Conservation (phyloP, 2,888 invertebrate species). For the Homarus gammarus region DNA sequence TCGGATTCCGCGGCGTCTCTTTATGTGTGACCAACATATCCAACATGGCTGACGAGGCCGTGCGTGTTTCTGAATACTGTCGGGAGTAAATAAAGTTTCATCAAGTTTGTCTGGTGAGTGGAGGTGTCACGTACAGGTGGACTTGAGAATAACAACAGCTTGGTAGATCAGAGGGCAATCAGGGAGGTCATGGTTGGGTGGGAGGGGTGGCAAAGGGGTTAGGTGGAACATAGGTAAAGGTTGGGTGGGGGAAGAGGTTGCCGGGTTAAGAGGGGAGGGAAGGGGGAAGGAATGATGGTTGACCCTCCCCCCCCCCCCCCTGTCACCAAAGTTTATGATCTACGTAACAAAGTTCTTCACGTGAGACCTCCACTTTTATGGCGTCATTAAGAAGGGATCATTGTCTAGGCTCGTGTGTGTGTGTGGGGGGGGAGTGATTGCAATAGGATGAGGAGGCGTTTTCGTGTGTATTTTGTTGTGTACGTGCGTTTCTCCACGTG, state of each 20-base stretch:
- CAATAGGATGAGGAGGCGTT: background rate
- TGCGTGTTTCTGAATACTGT: no score
- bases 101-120: no score
- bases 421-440: no score
- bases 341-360: background rate
- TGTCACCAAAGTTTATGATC: background rate
- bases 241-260: background rate
- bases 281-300: background rate
- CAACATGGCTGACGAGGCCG: no score
- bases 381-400: background rate
- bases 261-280: background rate
- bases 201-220: background rate
- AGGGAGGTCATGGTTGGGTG: no score
- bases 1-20: no score
- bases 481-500: no score
- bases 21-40: no score
- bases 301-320: no score
- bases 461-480: conserved; percentile 16
- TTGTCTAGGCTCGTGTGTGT: conserved; percentile 3
- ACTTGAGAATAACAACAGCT: background rate
- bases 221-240: background rate
- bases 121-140: no score
- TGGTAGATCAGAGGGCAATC: background rate
- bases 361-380: background rate
- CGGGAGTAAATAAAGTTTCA: no score